Evolutionary conservation across 2,888 invertebrate species (phyloP).

Genomic region (Acleris laterana): DNA sequence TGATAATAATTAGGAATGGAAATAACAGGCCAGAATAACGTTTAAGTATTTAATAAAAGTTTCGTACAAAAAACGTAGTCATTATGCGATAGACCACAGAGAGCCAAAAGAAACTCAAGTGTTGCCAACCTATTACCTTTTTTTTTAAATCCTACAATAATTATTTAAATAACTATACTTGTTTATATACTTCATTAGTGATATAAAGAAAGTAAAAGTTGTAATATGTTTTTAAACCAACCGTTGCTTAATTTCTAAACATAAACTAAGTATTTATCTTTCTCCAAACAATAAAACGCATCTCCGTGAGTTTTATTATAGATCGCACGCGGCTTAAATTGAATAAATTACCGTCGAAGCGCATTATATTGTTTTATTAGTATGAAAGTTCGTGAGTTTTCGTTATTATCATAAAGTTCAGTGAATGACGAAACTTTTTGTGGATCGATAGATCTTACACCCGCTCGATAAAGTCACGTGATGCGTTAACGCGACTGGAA

Average conservation of each 20-base stretch:
- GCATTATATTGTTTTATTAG: constrained; percentile 80
- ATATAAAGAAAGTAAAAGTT: too few species aligned
- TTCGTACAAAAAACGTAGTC: too few species aligned
- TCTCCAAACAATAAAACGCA: constrained; percentile 11
- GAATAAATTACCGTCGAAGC: constrained; percentile 80
- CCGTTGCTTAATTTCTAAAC: constrained; percentile 11
- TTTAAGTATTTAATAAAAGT: too few species aligned
- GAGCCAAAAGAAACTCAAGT: too few species aligned
- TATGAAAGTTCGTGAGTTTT: constrained; percentile 71
- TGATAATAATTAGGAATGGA: too few species aligned
- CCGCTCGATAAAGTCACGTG: constrained; percentile 53
- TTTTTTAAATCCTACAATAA: too few species aligned
- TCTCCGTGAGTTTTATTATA: constrained; percentile 25
- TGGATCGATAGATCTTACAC: constrained; percentile 50
- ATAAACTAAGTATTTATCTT: constrained; percentile 9
- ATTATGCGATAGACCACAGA: too few species aligned
- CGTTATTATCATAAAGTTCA: constrained; percentile 59
- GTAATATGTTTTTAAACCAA: background rate
- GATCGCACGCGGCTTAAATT: constrained; percentile 50
- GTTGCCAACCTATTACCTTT: too few species aligned
- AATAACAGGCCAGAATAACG: too few species aligned
- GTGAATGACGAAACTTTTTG: constrained; percentile 64
- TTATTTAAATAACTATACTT: too few species aligned
- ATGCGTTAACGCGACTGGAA: constrained; percentile 38
- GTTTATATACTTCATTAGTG: too few species aligned